Evolutionary conservation across 2,888 invertebrate species (phyloP).

Genomic region (Lissocephala sabroskyi): DNA sequence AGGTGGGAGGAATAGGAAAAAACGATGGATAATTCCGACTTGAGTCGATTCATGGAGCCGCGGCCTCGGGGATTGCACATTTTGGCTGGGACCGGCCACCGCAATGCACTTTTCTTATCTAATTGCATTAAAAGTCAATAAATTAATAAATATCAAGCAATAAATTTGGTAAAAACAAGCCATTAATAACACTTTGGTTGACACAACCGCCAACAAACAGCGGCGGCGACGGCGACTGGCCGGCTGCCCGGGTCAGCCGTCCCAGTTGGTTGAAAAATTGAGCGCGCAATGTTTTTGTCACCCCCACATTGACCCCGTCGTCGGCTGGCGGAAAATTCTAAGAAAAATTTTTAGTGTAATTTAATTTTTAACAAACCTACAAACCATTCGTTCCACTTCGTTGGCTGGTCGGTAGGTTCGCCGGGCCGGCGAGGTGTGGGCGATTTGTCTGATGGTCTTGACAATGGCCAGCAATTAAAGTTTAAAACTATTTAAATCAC

Average conservation of each 20-base stretch:
- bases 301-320: slow-evolving; percentile 20
- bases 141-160: slow-evolving; percentile 69
- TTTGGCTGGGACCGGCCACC: slow-evolving; percentile 1
- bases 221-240: too few species aligned
- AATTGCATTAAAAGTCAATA: slow-evolving; percentile 61
- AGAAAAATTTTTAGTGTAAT: slow-evolving; percentile 43
- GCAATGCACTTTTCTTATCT: slow-evolving; percentile 63
- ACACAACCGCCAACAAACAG: slow-evolving; percentile 37
- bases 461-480: slow-evolving; percentile 26
- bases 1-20: too few species aligned
- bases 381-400: slow-evolving; percentile 56
- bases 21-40: too few species aligned
- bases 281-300: slow-evolving; percentile 62
- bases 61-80: too few species aligned
- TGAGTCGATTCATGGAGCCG: too few species aligned
- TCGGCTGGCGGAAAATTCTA: slow-evolving; percentile 37
- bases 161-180: slow-evolving; percentile 70
- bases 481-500: slow-evolving; percentile 59
- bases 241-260: too few species aligned
- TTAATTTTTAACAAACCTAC: slow-evolving; percentile 16
- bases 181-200: slow-evolving; percentile 71
- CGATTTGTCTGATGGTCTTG: slow-evolving; percentile 28
- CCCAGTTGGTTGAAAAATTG: slow-evolving; percentile 64
- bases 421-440: slow-evolving; percentile 40
- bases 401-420: too few species aligned